phyloP scores from a whole-genome alignment of 2,113 vertebrate genomes.

The Equus quagga region DNA sequence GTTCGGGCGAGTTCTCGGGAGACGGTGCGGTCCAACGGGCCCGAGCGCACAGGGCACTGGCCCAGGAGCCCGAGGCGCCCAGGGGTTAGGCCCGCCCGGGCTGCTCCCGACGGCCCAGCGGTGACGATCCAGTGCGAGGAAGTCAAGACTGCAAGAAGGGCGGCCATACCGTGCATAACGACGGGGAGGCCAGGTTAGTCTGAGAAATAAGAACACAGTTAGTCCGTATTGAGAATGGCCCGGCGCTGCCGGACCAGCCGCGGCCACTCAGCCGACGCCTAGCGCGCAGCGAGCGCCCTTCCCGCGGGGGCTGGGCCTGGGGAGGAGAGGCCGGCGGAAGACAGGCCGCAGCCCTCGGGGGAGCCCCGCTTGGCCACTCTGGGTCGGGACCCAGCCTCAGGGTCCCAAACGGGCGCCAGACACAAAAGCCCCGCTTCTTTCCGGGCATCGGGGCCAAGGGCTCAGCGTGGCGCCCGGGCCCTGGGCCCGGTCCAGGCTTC shows the following conservation, averaged over 20 bases:
- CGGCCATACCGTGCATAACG: not conserved
- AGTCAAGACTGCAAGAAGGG: not conserved
- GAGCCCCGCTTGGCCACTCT: not conserved
- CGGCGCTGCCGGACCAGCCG: not conserved
- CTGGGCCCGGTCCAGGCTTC: not conserved
- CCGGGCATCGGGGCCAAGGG: not conserved
- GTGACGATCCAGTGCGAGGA: not conserved
- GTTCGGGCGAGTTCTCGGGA: not conserved
- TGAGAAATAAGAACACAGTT: constrained; percentile 45
- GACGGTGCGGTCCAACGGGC: not conserved
- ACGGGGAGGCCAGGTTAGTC: constrained; percentile 58
- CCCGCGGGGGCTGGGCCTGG: not conserved
- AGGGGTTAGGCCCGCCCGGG: not conserved
- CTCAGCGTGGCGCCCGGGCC: not conserved
- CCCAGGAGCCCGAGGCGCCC: not conserved
- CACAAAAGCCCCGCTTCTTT: constrained; percentile 53
- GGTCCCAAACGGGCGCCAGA: not conserved
- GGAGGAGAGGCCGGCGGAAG: not conserved
- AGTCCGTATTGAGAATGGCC: not conserved
- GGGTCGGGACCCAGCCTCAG: not conserved
- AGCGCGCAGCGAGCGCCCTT: not conserved
- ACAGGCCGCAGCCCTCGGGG: constrained; percentile 11
- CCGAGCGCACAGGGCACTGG: not conserved
- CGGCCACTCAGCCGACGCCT: not conserved
- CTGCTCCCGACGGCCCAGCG: not conserved